phyloP scores from a whole-genome alignment of 1,140 invertebrate genomes.

The Doryteuthis pealeii region DNA sequence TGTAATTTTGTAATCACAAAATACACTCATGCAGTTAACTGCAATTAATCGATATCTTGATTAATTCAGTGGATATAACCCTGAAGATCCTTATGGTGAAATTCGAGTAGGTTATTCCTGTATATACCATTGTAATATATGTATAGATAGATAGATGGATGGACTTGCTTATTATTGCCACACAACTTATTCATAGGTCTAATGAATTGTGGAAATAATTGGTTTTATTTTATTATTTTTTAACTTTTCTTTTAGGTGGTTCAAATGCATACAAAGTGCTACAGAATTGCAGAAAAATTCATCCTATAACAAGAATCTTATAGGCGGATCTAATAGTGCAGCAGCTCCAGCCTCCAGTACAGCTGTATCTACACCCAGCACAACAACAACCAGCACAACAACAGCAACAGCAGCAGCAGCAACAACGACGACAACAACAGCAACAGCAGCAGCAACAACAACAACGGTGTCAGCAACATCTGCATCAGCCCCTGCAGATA shows the following conservation, averaged over 20 bases:
- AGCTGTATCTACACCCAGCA: neutral
- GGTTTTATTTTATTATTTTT: no score
- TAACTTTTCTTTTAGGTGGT: conserved; percentile 69
- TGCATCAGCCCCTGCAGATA: neutral
- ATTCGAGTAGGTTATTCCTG: no score
- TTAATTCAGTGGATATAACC: no score
- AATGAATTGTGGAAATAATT: no score
- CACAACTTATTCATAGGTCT: no score
- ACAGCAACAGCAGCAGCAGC: neutral
- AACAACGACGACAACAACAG: conserved; percentile 1
- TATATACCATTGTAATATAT: no score
- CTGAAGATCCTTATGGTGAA: no score
- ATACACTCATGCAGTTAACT: no score
- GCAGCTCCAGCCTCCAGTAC: neutral
- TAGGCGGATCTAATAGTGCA: neutral
- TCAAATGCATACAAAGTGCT: conserved; percentile 61
- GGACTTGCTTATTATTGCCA: no score
- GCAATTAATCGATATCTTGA: no score
- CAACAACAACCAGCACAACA: neutral
- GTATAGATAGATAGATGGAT: no score
- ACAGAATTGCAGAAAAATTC: conserved; percentile 30
- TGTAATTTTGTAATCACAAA: no score
- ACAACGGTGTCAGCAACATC: neutral
- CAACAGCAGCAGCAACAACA: conserved; percentile 10
- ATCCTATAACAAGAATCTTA: conserved; percentile 5